These are phyloP conservation scores for Ceyx cyanopectus DNA, from an alignment of 2,113 vertebrate species.

Conservation along the genomic window DNA sequence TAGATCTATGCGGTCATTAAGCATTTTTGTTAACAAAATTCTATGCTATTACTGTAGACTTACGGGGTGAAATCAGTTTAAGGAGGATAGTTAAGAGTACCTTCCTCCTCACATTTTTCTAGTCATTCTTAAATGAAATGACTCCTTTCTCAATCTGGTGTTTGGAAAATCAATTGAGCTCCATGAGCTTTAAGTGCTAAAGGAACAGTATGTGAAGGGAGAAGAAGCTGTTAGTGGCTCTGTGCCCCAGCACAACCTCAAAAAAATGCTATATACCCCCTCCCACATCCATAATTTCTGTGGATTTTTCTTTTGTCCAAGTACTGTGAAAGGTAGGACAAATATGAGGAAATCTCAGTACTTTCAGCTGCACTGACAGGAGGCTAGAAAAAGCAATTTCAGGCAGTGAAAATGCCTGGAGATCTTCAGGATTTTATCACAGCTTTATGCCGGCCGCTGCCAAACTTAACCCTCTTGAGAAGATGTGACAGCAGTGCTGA, in stretches of 20 bases:
- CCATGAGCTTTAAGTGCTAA: background rate
- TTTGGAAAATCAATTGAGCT: background rate
- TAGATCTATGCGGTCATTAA: background rate
- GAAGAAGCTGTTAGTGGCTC: background rate
- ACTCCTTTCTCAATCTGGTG: background rate
- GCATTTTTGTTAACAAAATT: background rate
- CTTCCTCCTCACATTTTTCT: background rate
- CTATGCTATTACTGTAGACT: background rate
- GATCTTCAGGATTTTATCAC: background rate
- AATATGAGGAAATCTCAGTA: background rate
- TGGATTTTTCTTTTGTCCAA: background rate
- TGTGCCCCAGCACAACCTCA: background rate
- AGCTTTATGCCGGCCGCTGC: background rate
- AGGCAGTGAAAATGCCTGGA: background rate
- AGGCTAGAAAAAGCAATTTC: background rate
- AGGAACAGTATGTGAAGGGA: background rate
- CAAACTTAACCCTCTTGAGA: background rate
- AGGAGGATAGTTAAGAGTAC: background rate
- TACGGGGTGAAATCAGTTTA: background rate
- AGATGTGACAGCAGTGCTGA: background rate
- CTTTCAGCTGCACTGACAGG: background rate
- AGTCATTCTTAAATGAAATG: background rate
- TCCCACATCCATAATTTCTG: background rate
- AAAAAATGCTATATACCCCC: background rate
- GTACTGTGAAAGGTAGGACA: background rate